Conservation (phyloP, 2,113 vertebrate genomes). For the Hystrix brachyura region DNA sequence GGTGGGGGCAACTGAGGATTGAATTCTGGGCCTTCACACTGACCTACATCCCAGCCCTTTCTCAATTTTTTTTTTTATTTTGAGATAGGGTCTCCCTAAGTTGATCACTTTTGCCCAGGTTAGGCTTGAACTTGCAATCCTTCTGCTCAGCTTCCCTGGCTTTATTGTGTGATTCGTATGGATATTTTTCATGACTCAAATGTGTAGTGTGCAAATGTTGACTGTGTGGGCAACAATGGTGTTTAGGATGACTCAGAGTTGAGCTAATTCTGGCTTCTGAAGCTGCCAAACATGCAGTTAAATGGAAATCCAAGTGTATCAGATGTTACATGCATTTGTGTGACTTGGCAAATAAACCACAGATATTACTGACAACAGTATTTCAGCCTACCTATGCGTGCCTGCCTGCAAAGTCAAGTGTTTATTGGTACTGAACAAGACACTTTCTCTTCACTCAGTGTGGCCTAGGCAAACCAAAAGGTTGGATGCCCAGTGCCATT, state of each 20-base stretch:
- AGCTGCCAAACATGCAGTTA: neutral
- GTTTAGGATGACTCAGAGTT: neutral
- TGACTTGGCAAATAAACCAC: neutral
- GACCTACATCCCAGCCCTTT: neutral
- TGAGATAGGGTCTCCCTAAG: neutral
- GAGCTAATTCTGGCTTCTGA: too few species aligned
- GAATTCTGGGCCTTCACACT: neutral
- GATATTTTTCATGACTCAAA: neutral
- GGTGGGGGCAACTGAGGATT: neutral
- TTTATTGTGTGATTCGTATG: neutral
- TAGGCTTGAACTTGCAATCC: neutral
- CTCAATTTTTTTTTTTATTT: neutral
- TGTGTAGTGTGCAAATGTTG: neutral
- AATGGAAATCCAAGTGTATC: neutral
- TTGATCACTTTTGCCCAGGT: neutral
- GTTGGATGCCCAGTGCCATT: neutral
- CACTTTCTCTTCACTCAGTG: neutral
- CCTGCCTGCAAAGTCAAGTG: neutral
- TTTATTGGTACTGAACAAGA: neutral
- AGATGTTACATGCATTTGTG: neutral
- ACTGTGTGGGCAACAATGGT: neutral
- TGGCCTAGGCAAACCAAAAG: neutral
- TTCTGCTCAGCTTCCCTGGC: neutral
- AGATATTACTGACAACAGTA: neutral
- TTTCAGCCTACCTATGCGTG: neutral